A percentile compares a stretch with the other conserved stretches of the same genome.
These are phyloP conservation scores for Chymomyza caudatula DNA, from an alignment of 2,888 invertebrate genomes.

Conservation along the genomic window DNA sequence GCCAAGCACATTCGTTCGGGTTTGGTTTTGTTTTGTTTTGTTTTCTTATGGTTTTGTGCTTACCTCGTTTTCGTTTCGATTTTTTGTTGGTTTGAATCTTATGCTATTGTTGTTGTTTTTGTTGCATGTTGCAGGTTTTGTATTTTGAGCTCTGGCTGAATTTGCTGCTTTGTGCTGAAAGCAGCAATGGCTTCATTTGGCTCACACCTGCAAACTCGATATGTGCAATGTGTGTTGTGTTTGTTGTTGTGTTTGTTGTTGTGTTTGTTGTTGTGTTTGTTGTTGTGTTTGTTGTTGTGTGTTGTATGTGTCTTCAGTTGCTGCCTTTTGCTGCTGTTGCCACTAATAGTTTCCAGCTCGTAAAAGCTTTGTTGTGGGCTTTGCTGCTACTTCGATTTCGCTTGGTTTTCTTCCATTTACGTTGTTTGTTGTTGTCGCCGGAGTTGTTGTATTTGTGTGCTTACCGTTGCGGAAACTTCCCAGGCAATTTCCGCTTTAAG, in stretches of 20 bases:
- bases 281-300: not conserved
- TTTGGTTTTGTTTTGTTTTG: not conserved
- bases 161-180: constrained; percentile 29
- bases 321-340: constrained; percentile 36
- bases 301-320: constrained; percentile 2
- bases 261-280: not conserved
- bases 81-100: constrained; percentile 3
- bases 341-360: constrained; percentile 69
- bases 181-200: constrained; percentile 54
- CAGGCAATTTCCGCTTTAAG: constrained; percentile 73
- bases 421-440: constrained; percentile 19
- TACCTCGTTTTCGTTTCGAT: constrained; percentile 1
- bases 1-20: constrained; percentile 17
- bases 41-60: constrained; percentile 1
- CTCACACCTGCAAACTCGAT: not conserved
- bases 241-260: constrained; percentile 1
- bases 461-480: constrained; percentile 63
- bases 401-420: constrained; percentile 12
- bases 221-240: not conserved
- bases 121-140: constrained; percentile 35
- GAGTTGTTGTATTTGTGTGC: constrained; percentile 34
- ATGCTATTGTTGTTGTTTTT: not conserved
- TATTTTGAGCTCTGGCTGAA: not conserved
- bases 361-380: constrained; percentile 57
- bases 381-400: constrained; percentile 29